phyloP scores from a whole-genome alignment of 2,888 invertebrate genomes.

The Desoria tigrina region DNA sequence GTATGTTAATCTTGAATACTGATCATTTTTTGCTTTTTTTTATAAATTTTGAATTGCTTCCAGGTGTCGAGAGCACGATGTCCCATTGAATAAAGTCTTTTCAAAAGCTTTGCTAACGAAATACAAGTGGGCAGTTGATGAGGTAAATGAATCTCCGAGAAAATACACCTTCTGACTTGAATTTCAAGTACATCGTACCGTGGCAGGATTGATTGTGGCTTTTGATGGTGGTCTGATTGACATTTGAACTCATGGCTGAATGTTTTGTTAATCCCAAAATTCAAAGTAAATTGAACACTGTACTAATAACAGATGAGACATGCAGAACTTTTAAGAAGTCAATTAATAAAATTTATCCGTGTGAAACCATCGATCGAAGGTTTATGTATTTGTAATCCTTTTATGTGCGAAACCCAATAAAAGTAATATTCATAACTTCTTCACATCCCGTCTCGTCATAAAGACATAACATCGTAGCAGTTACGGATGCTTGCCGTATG shows the following conservation, averaged over 20 bases:
- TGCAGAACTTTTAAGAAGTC: too few relatives aligned
- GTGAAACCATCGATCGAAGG: too few relatives aligned
- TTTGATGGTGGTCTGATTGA: too few relatives aligned
- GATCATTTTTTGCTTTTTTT: background rate
- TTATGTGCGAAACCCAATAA: too few relatives aligned
- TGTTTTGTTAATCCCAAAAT: background rate
- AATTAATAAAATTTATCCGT: too few relatives aligned
- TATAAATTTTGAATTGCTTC: background rate
- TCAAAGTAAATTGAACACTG: background rate
- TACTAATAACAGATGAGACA: too few relatives aligned
- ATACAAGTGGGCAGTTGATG: slow-evolving; percentile 11
- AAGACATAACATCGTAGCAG: too few relatives aligned
- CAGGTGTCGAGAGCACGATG: slow-evolving; percentile 1
- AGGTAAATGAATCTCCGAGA: background rate
- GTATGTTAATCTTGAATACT: background rate
- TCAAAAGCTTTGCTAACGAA: background rate
- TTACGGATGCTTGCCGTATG: too few relatives aligned
- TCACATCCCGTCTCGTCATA: too few relatives aligned
- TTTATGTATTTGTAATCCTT: too few relatives aligned
- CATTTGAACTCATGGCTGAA: background rate
- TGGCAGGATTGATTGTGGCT: too few relatives aligned
- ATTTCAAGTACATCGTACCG: background rate
- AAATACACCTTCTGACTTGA: background rate
- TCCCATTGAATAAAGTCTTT: slow-evolving; percentile 6
- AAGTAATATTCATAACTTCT: too few relatives aligned